Evolutionary conservation across 2,888 invertebrate genomes (phyloP).

Genomic region (Caenorhabditis drosophilae): DNA sequence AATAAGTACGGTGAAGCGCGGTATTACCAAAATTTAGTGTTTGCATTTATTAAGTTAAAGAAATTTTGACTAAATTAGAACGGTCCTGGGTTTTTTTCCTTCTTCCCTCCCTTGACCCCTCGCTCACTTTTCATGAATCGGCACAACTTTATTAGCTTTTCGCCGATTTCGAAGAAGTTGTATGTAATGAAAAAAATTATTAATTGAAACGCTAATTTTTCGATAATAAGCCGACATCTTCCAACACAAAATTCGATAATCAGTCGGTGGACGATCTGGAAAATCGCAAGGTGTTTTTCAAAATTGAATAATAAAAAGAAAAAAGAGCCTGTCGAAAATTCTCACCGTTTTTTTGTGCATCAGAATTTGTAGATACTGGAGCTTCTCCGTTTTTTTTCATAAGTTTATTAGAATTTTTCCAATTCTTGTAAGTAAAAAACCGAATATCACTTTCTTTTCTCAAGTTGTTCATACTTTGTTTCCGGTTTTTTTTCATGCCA

Average conservation of each 20-base stretch:
- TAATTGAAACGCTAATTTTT: slow-evolving; percentile 16
- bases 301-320: not conserved
- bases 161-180: slow-evolving; percentile 27
- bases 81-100: too few species aligned
- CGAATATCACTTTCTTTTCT: not conserved
- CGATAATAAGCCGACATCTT: slow-evolving; percentile 18
- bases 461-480: not conserved
- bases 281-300: not conserved
- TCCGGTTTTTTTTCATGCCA: not conserved
- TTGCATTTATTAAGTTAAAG: too few species aligned
- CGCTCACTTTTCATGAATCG: slow-evolving; percentile 50
- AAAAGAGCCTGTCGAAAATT: not conserved
- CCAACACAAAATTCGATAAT: slow-evolving; percentile 22
- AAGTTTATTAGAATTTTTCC: too few species aligned
- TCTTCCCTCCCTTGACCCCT: too few species aligned
- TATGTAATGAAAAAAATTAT: slow-evolving; percentile 24
- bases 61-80: too few species aligned
- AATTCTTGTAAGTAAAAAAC: not conserved
- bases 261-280: slow-evolving; percentile 27
- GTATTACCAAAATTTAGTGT: too few species aligned
- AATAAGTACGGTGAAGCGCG: too few species aligned
- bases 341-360: not conserved
- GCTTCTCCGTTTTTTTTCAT: not conserved
- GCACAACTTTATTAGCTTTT: slow-evolving; percentile 45
- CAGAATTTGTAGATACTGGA: not conserved